Percentiles rank a stretch among this genome's conserved stretches.
These are phyloP conservation scores for Petrolisthes cinctipes DNA, from an alignment of 2,888 invertebrate genomes.

Conservation along the genomic window DNA sequence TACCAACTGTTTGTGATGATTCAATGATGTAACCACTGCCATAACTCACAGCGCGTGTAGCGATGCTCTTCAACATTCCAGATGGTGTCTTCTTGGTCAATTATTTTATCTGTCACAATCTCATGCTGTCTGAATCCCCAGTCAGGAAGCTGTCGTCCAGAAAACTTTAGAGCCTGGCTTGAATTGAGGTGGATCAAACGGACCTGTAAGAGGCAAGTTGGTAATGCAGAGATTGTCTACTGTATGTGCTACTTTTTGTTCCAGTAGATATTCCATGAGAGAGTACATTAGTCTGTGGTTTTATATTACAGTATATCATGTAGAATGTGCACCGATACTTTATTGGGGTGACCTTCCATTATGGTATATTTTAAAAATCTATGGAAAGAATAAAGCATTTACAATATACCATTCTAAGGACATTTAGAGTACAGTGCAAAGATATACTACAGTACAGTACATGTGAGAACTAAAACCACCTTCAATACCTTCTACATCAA, in stretches of 20 bases:
- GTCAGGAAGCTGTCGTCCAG: slow-evolving; percentile 88
- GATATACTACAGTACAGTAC: background rate
- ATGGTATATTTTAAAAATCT: too few relatives aligned
- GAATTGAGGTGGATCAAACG: slow-evolving; percentile 87
- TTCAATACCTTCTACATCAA: background rate
- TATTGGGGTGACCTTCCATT: too few relatives aligned
- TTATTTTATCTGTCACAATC: slow-evolving; percentile 86
- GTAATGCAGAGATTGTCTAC: background rate
- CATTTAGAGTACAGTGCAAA: background rate
- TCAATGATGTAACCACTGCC: too few relatives aligned
- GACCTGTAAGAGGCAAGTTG: slow-evolving; percentile 71
- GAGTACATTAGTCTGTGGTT: too few relatives aligned
- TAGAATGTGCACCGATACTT: too few relatives aligned
- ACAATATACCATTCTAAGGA: too few relatives aligned
- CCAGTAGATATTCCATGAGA: too few relatives aligned
- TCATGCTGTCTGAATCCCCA: slow-evolving; percentile 98
- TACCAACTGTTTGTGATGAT: too few relatives aligned
- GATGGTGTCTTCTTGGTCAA: slow-evolving; percentile 85
- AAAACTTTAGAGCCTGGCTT: slow-evolving; percentile 85
- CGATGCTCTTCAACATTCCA: slow-evolving; percentile 99
- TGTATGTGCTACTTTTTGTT: too few relatives aligned
- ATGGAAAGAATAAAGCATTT: too few relatives aligned
- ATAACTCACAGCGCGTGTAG: slow-evolving; percentile 84
- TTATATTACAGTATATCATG: too few relatives aligned
- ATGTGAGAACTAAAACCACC: background rate